A percentile compares a stretch with the other conserved stretches of the same genome.
These are phyloP conservation scores for Tachyglossus aculeatus DNA, from an alignment of 2,797 vertebrate species.

Conservation along the genomic window DNA sequence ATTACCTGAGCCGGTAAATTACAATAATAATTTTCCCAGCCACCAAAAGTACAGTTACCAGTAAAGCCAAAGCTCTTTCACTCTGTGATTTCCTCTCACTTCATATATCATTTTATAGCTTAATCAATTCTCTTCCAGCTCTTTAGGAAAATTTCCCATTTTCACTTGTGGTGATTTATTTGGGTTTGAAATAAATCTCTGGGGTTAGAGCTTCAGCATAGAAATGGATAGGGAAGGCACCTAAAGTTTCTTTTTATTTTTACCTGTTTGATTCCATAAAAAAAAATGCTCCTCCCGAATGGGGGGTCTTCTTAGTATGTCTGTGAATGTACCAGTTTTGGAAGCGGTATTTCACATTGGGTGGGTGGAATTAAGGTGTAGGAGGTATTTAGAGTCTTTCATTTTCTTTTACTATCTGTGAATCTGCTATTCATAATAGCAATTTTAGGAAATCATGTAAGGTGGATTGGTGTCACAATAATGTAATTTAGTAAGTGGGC, in stretches of 20 bases:
- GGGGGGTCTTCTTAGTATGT: not conserved
- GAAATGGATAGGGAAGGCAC: not conserved
- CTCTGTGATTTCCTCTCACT: not conserved
- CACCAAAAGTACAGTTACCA: not conserved
- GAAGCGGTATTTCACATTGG: not conserved
- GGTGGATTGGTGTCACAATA: constrained; percentile 11
- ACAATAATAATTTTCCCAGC: not conserved
- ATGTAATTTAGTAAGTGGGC: not conserved
- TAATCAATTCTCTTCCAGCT: not conserved
- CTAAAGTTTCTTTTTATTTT: not conserved
- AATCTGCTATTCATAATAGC: not conserved
- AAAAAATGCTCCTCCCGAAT: too few relatives aligned
- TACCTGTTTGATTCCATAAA: not conserved
- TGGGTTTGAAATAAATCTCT: not conserved
- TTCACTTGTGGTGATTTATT: not conserved
- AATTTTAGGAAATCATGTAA: not conserved
- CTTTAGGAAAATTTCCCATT: not conserved
- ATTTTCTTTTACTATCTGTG: not conserved
- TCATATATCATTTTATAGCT: not conserved
- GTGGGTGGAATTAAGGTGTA: not conserved
- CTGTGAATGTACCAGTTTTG: not conserved
- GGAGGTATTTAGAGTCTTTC: not conserved
- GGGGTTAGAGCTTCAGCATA: not conserved
- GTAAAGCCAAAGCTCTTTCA: not conserved
- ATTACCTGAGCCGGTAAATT: not conserved